These are phyloP conservation scores for Drosophila suzukii DNA, from an alignment of 1,140 invertebrate species.

Conservation along the genomic window DNA sequence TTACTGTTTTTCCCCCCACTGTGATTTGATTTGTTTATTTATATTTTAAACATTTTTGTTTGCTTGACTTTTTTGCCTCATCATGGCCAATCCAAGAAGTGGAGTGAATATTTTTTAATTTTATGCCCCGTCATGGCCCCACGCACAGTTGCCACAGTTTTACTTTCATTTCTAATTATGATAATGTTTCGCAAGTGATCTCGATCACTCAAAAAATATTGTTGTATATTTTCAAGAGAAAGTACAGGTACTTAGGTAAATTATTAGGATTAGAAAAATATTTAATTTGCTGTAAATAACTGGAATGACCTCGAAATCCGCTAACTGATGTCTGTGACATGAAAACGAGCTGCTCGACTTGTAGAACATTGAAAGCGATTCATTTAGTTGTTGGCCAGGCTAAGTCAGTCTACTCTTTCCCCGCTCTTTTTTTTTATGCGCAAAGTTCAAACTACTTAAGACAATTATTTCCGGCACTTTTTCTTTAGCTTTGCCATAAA, in stretches of 20 bases:
- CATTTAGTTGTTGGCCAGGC: conserved; percentile 33
- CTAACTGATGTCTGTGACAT: conserved; percentile 29
- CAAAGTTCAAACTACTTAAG: conserved; percentile 79
- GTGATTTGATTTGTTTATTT: conserved; percentile 74
- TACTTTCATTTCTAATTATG: conserved; percentile 81
- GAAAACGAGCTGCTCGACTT: conserved; percentile 11
- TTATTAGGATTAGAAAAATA: conserved; percentile 9
- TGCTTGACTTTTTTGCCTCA: conserved; percentile 64
- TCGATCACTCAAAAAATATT: conserved; percentile 41
- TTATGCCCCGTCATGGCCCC: conserved; percentile 67
- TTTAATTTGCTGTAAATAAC: conserved; percentile 24
- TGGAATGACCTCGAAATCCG: conserved; percentile 23
- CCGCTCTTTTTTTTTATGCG: conserved; percentile 21
- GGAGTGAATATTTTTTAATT: conserved; percentile 13
- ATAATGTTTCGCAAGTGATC: conserved; percentile 70
- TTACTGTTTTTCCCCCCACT: conserved; percentile 17
- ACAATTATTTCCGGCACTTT: conserved; percentile 80
- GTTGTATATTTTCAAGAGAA: conserved; percentile 20
- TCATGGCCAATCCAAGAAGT: conserved; percentile 59
- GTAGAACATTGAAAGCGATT: conserved; percentile 39
- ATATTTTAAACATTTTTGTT: conserved; percentile 56
- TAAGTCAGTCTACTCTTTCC: conserved; percentile 16
- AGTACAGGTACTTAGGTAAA: conserved; percentile 24
- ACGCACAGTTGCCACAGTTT: conserved; percentile 60
- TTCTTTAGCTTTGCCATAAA: conserved; percentile 57